Evolutionary conservation across 2,113 vertebrate species (phyloP), one percentile per base, ranked within the genome.

Genomic region (Tragelaphus imberbis): DNA sequence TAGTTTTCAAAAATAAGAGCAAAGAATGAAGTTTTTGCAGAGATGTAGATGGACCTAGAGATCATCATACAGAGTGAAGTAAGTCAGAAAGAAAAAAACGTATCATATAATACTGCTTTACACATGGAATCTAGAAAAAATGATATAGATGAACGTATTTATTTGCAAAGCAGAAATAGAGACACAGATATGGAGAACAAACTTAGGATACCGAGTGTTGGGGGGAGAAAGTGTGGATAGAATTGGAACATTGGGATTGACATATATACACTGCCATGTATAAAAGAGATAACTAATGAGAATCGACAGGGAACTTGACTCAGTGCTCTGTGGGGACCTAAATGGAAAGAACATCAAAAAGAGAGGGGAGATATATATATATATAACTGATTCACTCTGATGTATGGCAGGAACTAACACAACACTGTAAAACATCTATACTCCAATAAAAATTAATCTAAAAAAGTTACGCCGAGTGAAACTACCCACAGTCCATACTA

Each of bases 141-240:
- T 75, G 36, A 25, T 7, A 44, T 8, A 25, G 71, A 75, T 44
- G 36, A 75, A 75, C 44, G 13, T 75, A 75, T 40, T 40, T 75
- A 14, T 44, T 40, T 75, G 71, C 5, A 44, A 75, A 75, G 36
- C 19, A 25, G 21, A 75, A 14, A 75, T 1, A 75, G 68, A 75
- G 68, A 75, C 6, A 75, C 11, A 75, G 36, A 75, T 44, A 40
- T 44, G 21, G 71, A 44, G 71, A 75, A 75, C 21, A 75, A 75
- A 25, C 36, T 75, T 75, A 75, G 71, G 36, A 40, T 2, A 75
- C 21, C 21, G 12, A 25, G 71, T 44, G 71, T n/a, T 75, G 5
- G 3, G 36, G 36, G 36, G 36, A 40, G n/a, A 75, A 75, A 11
- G 71, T 0, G 0, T 75, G 36, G 21, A 7, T 7, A 25, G 71